These are phyloP conservation scores for Pangasius krempfi DNA, from an alignment of 2,797 vertebrate species.

Conservation along the genomic window DNA sequence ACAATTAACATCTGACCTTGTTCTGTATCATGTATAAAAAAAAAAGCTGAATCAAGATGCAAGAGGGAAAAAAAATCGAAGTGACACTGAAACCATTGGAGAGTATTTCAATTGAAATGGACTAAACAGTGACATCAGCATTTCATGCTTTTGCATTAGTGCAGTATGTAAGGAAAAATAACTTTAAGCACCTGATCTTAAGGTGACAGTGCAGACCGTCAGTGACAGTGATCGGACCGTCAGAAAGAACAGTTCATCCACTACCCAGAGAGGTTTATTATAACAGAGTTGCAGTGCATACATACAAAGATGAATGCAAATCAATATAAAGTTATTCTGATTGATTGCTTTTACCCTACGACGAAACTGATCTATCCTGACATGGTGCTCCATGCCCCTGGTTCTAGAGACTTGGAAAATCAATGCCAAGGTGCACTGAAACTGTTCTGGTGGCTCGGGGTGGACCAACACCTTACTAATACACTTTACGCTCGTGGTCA, in stretches of 20 bases:
- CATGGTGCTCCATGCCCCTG: background rate
- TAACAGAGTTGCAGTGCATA: background rate
- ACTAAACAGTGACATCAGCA: background rate
- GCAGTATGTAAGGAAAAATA: background rate
- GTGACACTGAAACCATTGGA: background rate
- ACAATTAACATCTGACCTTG: background rate
- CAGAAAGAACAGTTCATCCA: background rate
- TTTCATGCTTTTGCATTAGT: background rate
- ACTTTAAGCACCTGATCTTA: background rate
- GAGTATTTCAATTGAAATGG: background rate
- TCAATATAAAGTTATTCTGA: background rate
- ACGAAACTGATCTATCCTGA: background rate
- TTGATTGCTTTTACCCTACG: background rate
- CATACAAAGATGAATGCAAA: background rate
- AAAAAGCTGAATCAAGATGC: background rate
- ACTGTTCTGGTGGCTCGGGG: too few species aligned
- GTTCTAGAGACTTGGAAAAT: background rate
- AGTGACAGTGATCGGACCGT: background rate
- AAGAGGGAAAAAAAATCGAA: background rate
- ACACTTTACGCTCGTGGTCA: too few species aligned
- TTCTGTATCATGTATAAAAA: background rate
- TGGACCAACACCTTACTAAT: background rate
- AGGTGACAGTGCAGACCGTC: background rate
- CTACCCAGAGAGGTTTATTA: background rate
- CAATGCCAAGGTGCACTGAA: background rate